A percentile compares a stretch with the other conserved stretches of the same genome.
phyloP scores from a whole-genome alignment of 2,113 vertebrate genomes.

The Lanius collurio region DNA sequence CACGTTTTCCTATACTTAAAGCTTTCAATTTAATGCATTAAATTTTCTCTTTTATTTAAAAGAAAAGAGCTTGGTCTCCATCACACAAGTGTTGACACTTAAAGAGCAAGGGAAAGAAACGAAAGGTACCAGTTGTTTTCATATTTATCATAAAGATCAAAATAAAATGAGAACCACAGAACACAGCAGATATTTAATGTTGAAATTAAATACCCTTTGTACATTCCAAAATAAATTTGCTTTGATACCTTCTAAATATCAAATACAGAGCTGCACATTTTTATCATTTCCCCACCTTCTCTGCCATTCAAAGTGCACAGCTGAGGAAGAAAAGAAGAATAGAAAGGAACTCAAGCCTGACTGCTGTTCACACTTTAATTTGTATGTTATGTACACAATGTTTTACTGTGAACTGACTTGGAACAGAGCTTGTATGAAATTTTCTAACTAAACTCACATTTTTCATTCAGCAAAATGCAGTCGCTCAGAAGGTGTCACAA shows the following conservation, averaged over 20 bases:
- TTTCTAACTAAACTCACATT: background rate
- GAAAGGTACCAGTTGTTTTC: background rate
- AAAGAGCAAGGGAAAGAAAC: background rate
- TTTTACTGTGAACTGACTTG: background rate
- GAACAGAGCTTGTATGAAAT: background rate
- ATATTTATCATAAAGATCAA: background rate
- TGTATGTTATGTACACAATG: background rate
- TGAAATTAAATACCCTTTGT: background rate
- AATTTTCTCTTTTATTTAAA: background rate
- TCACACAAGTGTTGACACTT: background rate
- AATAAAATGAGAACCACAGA: background rate
- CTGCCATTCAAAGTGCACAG: background rate
- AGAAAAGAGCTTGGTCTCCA: background rate
- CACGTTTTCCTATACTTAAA: background rate
- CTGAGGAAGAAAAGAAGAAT: conserved; percentile 5
- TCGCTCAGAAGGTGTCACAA: background rate
- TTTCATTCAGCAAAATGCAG: background rate
- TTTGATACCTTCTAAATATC: background rate
- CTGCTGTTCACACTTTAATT: background rate
- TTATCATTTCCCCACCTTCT: background rate
- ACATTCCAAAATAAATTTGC: background rate
- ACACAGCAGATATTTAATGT: background rate
- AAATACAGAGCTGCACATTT: background rate
- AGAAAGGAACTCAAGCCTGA: background rate
- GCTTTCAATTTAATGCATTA: background rate